Conservation (phyloP, 1,140 invertebrate species). For the Hypsibius dujardini region DNA sequence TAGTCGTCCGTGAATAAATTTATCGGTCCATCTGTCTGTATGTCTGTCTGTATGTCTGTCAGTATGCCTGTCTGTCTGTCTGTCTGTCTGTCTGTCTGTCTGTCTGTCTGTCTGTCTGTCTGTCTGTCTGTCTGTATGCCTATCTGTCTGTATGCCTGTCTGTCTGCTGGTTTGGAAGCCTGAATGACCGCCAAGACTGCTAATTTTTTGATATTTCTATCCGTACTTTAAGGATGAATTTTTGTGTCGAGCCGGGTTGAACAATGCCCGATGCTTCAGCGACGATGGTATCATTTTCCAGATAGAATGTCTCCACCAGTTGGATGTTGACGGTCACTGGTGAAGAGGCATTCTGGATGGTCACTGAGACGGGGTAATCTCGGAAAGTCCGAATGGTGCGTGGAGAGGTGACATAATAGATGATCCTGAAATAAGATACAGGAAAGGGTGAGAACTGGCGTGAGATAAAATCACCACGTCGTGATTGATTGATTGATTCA, state of each 20-base stretch:
- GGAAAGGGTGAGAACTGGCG: not conserved
- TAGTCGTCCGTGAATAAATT: too few species aligned
- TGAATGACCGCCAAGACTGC: too few species aligned
- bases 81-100: too few species aligned
- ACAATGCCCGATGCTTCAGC: not conserved
- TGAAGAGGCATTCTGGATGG: not conserved
- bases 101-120: too few species aligned
- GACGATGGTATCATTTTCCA: not conserved
- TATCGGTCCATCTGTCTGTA: too few species aligned
- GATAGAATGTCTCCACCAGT: not conserved
- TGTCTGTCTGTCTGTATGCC: not conserved
- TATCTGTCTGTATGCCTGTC: too few species aligned
- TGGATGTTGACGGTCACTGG: not conserved
- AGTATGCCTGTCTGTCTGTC: too few species aligned
- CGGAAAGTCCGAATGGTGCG: not conserved
- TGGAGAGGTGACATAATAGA: slow-evolving; percentile 1
- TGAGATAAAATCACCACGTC: too few species aligned
- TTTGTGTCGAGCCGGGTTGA: not conserved
- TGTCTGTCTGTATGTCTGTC: too few species aligned
- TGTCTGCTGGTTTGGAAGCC: too few species aligned
- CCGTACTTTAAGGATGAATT: not conserved
- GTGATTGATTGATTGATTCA: too few species aligned
- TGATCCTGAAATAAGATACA: not conserved
- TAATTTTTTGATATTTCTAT: not conserved
- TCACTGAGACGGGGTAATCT: slow-evolving; percentile 3